These are phyloP conservation scores for Eleginops maclovinus DNA, from an alignment of 2,113 vertebrate species.

Conservation along the genomic window DNA sequence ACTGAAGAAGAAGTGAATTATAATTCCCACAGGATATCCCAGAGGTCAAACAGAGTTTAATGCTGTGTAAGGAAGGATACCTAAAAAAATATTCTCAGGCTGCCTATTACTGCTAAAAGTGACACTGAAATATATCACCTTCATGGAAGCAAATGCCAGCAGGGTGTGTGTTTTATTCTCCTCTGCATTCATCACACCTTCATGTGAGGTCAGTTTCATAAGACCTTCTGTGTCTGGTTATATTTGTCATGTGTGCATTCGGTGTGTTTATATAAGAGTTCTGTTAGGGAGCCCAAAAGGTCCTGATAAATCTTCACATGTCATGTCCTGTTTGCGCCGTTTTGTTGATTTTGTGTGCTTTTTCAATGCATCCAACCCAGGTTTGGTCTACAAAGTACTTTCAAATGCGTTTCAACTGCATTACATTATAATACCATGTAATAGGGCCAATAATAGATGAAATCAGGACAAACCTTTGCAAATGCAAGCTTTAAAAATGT, in stretches of 20 bases:
- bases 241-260: background rate
- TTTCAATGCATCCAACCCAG: too few species aligned
- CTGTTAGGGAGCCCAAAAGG: background rate
- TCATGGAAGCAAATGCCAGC: background rate
- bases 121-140: conserved; percentile 35
- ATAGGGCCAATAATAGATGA: too few species aligned
- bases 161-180: conserved; percentile 19
- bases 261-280: background rate
- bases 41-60: conserved; percentile 56
- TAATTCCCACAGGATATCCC: conserved; percentile 45
- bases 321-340: background rate
- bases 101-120: conserved; percentile 32
- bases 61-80: background rate
- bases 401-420: too few species aligned
- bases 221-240: background rate
- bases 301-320: background rate
- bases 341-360: background rate
- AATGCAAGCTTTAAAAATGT: too few species aligned
- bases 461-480: too few species aligned
- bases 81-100: conserved; percentile 7
- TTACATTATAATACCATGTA: too few species aligned
- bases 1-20: conserved; percentile 46
- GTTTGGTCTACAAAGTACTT: background rate
- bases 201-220: background rate
- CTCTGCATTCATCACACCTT: conserved; percentile 3